Percentiles rank a stretch among this genome's conserved stretches.
These are phyloP conservation scores for Piaya cayana DNA, from an alignment of 2,113 vertebrate species.

Conservation along the genomic window DNA sequence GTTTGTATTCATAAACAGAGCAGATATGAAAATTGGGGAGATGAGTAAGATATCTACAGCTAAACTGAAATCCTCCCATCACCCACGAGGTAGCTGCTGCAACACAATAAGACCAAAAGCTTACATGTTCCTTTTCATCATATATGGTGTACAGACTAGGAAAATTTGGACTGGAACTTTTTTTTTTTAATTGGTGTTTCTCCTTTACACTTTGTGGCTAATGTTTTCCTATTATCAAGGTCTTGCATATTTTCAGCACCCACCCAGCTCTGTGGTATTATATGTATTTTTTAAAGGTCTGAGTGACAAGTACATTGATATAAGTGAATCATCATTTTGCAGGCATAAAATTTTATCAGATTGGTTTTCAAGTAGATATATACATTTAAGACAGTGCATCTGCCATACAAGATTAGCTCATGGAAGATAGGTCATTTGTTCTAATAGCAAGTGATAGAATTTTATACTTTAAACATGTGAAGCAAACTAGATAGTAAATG, in stretches of 20 bases:
- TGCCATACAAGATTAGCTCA: slow-evolving; percentile 77
- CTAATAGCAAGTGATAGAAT: slow-evolving; percentile 59
- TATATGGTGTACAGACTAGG: background rate
- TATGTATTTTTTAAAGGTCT: slow-evolving; percentile 67
- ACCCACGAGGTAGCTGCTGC: background rate
- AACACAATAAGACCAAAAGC: background rate
- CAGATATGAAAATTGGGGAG: background rate
- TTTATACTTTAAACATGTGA: slow-evolving; percentile 59
- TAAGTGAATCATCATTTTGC: slow-evolving; percentile 81
- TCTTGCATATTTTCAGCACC: slow-evolving; percentile 76
- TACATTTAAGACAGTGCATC: slow-evolving; percentile 72
- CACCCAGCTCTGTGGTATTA: slow-evolving; percentile 70
- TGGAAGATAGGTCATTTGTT: slow-evolving; percentile 69
- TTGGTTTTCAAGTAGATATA: slow-evolving; percentile 81
- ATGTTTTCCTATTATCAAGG: slow-evolving; percentile 78
- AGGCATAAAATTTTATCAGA: slow-evolving; percentile 79
- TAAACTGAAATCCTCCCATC: slow-evolving; percentile 8
- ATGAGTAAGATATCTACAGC: background rate
- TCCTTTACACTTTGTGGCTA: slow-evolving; percentile 73
- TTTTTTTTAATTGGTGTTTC: slow-evolving; percentile 27
- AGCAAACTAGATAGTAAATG: slow-evolving; percentile 53
- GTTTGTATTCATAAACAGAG: background rate
- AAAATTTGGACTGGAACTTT: background rate
- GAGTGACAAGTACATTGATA: slow-evolving; percentile 83
- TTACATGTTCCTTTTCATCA: background rate